Percentiles rank a stretch among this genome's conserved stretches.
phyloP scores from a whole-genome alignment of 1,140 invertebrate species.

The Whitmania pigra region DNA sequence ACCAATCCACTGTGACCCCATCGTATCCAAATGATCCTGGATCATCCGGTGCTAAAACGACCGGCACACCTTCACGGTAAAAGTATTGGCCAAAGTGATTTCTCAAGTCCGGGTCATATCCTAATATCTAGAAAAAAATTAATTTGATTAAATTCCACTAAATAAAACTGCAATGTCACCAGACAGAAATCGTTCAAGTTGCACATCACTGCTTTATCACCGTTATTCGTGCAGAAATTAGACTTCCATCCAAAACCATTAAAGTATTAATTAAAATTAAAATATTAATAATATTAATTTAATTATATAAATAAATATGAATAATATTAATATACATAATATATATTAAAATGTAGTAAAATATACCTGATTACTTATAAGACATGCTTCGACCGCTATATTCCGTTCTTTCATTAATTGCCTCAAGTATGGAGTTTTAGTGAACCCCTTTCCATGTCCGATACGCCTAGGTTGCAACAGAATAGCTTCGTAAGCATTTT shows the following conservation, averaged over 20 bases:
- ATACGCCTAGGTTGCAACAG: constrained; percentile 27
- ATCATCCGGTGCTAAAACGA: constrained; percentile 33
- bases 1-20: constrained; percentile 32
- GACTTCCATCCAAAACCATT: too few relatives aligned
- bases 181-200: too few relatives aligned
- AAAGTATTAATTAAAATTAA: too few relatives aligned
- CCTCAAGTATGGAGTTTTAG: constrained; percentile 30
- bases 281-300: too few relatives aligned
- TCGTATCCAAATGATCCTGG: constrained; percentile 31
- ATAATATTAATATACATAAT: too few relatives aligned
- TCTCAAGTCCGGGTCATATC: constrained; percentile 29
- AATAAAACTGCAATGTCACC: too few relatives aligned
- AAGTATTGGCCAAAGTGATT: constrained; percentile 30
- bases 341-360: neutral
- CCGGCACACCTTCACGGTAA: constrained; percentile 29
- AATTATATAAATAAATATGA: too few relatives aligned
- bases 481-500: constrained; percentile 30
- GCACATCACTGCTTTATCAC: too few relatives aligned
- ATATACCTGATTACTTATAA: constrained; percentile 28
- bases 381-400: constrained; percentile 30
- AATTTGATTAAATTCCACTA: neutral
- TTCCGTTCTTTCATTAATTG: constrained; percentile 26
- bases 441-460: constrained; percentile 29
- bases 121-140: constrained; percentile 24
- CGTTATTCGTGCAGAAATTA: too few relatives aligned